A percentile compares a stretch with the other conserved stretches of the same genome.
Conservation (phyloP, 2,888 invertebrate genomes). For the Teleiodes luculella region DNA sequence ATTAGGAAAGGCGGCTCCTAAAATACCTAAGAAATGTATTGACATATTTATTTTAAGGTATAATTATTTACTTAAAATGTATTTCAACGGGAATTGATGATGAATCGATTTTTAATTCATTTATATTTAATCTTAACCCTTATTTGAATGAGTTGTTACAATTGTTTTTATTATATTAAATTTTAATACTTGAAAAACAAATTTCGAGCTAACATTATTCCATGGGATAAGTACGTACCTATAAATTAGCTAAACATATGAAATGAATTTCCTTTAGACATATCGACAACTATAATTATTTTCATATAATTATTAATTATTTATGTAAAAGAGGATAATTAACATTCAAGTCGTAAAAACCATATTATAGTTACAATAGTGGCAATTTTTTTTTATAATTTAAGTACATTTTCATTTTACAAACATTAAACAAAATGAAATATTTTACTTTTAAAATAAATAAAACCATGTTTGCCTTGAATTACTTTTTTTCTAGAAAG, state of each 20-base stretch:
- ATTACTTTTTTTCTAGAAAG: too few species aligned
- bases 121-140: not conserved
- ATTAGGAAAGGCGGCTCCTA: slow-evolving; percentile 35
- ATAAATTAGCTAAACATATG: slow-evolving; percentile 9
- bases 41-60: slow-evolving; percentile 10
- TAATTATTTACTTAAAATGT: slow-evolving; percentile 12
- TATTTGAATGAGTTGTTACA: not conserved
- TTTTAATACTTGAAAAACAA: too few species aligned
- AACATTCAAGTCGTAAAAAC: slow-evolving; percentile 12
- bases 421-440: too few species aligned
- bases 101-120: not conserved
- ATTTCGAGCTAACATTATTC: too few species aligned
- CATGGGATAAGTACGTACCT: not conserved
- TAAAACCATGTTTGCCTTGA: too few species aligned
- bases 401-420: slow-evolving; percentile 12
- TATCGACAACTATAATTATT: too few species aligned
- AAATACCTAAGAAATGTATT: slow-evolving; percentile 27
- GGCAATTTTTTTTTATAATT: not conserved
- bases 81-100: not conserved
- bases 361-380: slow-evolving; percentile 1
- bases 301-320: too few species aligned
- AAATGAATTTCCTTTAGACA: slow-evolving; percentile 3
- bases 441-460: too few species aligned
- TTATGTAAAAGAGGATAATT: too few species aligned
- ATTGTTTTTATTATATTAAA: not conserved